A percentile compares a stretch with the other conserved stretches of the same genome.
phyloP scores from a whole-genome alignment of 2,113 vertebrate genomes.

The Suncus etruscus region DNA sequence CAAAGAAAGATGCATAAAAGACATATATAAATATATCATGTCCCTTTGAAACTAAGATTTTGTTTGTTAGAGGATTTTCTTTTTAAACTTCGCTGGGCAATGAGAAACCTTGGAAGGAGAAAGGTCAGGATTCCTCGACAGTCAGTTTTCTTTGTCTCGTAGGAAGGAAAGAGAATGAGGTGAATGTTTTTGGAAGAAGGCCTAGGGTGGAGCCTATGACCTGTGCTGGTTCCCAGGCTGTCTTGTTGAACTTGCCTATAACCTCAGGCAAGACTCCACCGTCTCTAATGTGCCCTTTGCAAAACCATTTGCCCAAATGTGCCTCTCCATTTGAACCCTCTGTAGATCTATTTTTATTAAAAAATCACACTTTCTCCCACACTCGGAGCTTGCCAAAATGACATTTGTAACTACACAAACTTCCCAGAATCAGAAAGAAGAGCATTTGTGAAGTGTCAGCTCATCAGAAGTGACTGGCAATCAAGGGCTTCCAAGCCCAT shows the following conservation, averaged over 20 bases:
- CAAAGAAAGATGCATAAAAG: background rate
- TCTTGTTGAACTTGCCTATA: background rate
- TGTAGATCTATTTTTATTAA: conserved; percentile 66
- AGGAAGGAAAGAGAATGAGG: background rate
- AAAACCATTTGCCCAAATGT: background rate
- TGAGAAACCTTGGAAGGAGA: background rate
- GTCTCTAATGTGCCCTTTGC: background rate
- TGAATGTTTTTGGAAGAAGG: background rate
- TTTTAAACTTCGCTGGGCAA: background rate
- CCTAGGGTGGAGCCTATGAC: background rate
- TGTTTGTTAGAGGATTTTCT: background rate
- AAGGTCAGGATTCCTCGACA: background rate
- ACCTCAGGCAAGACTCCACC: background rate
- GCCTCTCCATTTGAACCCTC: conserved; percentile 31
- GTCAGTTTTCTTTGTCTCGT: background rate
- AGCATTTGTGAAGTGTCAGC: conserved; percentile 75
- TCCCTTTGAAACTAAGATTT: background rate
- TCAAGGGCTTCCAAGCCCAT: conserved; percentile 52
- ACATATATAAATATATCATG: background rate
- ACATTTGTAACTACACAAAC: conserved; percentile 65
- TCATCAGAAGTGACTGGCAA: conserved; percentile 76
- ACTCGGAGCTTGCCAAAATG: conserved; percentile 34
- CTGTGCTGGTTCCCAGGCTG: fast-evolving
- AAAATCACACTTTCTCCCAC: conserved; percentile 18
- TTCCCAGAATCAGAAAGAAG: conserved; percentile 59